Conservation (phyloP, 2,888 invertebrate genomes). For the Luffia ferchaultella region DNA sequence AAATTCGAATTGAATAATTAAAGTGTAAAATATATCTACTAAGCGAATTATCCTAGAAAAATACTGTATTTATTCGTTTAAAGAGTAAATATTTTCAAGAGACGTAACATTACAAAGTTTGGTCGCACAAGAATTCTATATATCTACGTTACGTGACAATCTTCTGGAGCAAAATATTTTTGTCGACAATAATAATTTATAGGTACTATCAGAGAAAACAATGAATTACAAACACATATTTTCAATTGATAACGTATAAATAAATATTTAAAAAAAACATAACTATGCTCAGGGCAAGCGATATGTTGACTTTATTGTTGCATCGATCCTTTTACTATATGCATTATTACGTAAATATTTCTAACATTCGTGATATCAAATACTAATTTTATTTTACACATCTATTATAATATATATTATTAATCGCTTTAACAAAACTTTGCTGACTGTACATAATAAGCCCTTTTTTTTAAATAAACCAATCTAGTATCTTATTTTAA, state of each 20-base stretch:
- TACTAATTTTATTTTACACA: slow-evolving; percentile 57
- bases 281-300: slow-evolving; percentile 48
- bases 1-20: too few species aligned
- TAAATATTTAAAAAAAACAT: too few species aligned
- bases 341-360: slow-evolving; percentile 33
- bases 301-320: slow-evolving; percentile 62
- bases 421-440: slow-evolving; percentile 47
- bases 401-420: slow-evolving; percentile 44
- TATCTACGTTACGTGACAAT: background rate
- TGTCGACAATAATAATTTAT: slow-evolving; percentile 25
- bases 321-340: slow-evolving; percentile 39
- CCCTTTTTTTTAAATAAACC: slow-evolving; percentile 58
- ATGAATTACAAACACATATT: too few species aligned
- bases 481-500: slow-evolving; percentile 37
- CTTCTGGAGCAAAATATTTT: background rate
- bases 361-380: slow-evolving; percentile 52
- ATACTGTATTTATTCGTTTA: slow-evolving; percentile 42
- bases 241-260: too few species aligned
- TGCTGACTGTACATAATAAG: slow-evolving; percentile 56
- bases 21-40: slow-evolving; percentile 16
- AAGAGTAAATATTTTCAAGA: slow-evolving; percentile 20
- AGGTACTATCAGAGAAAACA: slow-evolving; percentile 31
- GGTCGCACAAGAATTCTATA: background rate
- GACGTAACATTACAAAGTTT: background rate
- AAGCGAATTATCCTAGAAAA: slow-evolving; percentile 39